These are phyloP conservation scores for Heliangelus exortis DNA, from an alignment of 2,797 vertebrate genomes.

Conservation along the genomic window DNA sequence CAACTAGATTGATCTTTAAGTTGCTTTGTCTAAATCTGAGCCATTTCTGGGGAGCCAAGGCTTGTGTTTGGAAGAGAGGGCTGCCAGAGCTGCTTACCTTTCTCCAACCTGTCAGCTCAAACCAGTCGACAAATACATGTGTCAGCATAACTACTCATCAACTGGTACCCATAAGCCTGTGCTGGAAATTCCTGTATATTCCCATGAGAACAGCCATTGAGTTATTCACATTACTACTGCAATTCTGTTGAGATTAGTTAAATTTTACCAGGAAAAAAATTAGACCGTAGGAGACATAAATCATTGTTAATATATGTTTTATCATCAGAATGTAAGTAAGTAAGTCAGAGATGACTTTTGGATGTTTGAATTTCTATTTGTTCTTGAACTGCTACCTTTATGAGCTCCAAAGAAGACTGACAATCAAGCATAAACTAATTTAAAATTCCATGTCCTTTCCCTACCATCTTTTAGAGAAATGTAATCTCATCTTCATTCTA, in stretches of 20 bases:
- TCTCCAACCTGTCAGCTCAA: neutral
- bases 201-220: neutral
- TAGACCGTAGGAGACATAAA: neutral
- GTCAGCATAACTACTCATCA: neutral
- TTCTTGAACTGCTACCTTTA: neutral
- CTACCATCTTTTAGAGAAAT: neutral
- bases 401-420: neutral
- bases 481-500: slow-evolving; percentile 24
- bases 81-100: neutral
- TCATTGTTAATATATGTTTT: neutral
- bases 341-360: neutral
- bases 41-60: neutral
- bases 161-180: neutral
- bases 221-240: neutral
- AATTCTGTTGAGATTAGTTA: neutral
- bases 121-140: neutral
- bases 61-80: neutral
- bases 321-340: neutral
- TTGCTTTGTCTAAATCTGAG: slow-evolving; percentile 40
- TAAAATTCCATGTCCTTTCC: slow-evolving; percentile 6
- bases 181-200: neutral
- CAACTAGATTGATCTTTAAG: slow-evolving; percentile 51
- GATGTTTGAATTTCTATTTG: neutral
- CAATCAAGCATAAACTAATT: neutral
- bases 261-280: neutral